Percentiles rank a stretch among this genome's conserved stretches.
phyloP scores from a whole-genome alignment of 2,797 vertebrate species.

The Scleropages formosus region DNA sequence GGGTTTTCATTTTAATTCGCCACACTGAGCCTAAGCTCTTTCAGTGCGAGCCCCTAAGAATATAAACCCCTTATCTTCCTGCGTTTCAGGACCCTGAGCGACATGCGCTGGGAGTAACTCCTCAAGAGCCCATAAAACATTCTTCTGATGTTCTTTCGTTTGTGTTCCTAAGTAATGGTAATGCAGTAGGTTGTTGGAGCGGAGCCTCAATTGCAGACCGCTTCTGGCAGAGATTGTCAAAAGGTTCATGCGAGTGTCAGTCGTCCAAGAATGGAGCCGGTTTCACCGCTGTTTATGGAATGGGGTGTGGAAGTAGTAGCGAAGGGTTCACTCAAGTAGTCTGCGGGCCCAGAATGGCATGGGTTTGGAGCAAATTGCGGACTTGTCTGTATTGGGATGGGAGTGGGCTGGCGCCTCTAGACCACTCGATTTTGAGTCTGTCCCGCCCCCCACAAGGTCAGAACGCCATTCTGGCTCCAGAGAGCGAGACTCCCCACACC shows the following conservation, averaged over 20 bases:
- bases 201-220: background rate
- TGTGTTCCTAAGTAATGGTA: slow-evolving; percentile 60
- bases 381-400: too few relatives aligned
- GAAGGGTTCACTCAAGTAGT: too few relatives aligned
- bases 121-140: slow-evolving; percentile 73
- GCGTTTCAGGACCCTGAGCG: slow-evolving; percentile 62
- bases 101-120: slow-evolving; percentile 72
- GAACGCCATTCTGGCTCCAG: slow-evolving; percentile 30
- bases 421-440: too few relatives aligned
- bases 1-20: slow-evolving; percentile 46
- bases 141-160: slow-evolving; percentile 70
- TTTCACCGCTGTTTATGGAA: too few relatives aligned
- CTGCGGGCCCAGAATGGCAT: too few relatives aligned
- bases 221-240: background rate
- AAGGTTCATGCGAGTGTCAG: background rate
- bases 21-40: slow-evolving; percentile 37
- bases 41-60: slow-evolving; percentile 29
- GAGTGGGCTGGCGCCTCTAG: background rate
- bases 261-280: too few relatives aligned
- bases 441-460: background rate
- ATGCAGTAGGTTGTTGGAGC: slow-evolving; percentile 45
- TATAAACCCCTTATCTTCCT: slow-evolving; percentile 36
- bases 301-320: too few relatives aligned
- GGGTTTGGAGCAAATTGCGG: too few relatives aligned
- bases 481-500: too few relatives aligned